A percentile compares a stretch with the other conserved stretches of the same genome.
phyloP scores from a whole-genome alignment of 2,113 vertebrate species.

The Sminthopsis crassicaudata region DNA sequence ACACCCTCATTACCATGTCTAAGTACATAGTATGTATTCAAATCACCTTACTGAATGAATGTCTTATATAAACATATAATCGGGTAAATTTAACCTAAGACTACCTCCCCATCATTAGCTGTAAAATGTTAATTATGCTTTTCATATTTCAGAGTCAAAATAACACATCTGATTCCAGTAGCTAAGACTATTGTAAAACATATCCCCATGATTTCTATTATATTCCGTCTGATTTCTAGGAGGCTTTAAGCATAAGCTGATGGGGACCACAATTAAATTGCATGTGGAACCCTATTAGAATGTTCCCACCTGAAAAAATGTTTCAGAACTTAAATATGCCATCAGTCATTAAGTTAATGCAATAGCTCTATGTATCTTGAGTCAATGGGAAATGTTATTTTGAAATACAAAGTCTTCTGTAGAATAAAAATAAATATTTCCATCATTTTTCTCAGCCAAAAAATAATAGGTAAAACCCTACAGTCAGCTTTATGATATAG shows the following conservation, averaged over 20 bases:
- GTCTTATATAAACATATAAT: neutral
- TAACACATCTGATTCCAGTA: neutral
- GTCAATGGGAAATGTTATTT: constrained; percentile 69
- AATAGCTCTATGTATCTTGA: constrained; percentile 66
- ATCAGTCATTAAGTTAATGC: constrained; percentile 72
- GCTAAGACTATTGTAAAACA: neutral
- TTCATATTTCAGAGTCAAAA: neutral
- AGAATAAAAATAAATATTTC: neutral
- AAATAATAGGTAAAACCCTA: neutral
- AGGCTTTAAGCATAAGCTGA: constrained; percentile 56
- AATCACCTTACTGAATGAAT: neutral
- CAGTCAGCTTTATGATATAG: neutral
- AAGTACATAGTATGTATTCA: neutral
- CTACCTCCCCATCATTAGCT: neutral
- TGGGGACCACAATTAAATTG: constrained; percentile 48
- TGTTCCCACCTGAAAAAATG: constrained; percentile 77
- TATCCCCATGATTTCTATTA: constrained; percentile 13
- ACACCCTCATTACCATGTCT: neutral
- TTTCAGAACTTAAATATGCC: constrained; percentile 77
- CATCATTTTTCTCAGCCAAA: neutral
- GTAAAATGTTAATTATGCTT: neutral
- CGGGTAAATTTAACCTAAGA: neutral
- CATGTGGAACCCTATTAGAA: constrained; percentile 74
- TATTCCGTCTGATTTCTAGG: constrained; percentile 55
- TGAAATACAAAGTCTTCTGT: neutral